Percentiles rank a stretch among this genome's conserved stretches.
Evolutionary conservation across 2,113 vertebrate genomes (phyloP).

Genomic region (Tupaia chinensis): DNA sequence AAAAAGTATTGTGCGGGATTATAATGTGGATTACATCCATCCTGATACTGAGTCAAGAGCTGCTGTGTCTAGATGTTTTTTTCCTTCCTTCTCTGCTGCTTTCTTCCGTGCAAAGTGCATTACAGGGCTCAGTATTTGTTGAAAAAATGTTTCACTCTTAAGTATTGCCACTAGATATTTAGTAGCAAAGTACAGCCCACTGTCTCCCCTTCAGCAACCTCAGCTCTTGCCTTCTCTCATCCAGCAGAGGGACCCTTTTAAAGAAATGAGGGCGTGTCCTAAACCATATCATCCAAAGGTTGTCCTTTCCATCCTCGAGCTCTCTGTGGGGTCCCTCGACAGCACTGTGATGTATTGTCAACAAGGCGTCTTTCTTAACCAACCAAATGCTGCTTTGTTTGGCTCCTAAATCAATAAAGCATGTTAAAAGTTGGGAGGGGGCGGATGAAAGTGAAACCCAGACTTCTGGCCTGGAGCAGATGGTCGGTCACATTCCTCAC

Average conservation of each 20-base stretch:
- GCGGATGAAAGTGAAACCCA: not conserved
- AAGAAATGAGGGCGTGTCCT: too few relatives aligned
- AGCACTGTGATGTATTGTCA: too few relatives aligned
- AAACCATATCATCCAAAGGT: too few relatives aligned
- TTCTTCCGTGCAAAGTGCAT: not conserved
- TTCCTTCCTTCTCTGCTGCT: not conserved
- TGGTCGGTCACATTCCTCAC: accelerated
- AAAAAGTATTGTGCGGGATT: too few relatives aligned
- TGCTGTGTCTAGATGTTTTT: accelerated
- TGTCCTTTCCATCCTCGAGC: too few relatives aligned
- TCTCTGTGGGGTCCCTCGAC: too few relatives aligned
- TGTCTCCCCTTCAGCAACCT: not conserved
- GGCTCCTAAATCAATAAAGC: too few relatives aligned
- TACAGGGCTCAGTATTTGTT: not conserved
- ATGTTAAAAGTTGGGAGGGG: too few relatives aligned
- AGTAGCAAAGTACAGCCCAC: not conserved
- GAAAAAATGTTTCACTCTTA: not conserved
- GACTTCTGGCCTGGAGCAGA: not conserved
- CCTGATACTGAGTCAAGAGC: too few relatives aligned
- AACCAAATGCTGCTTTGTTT: too few relatives aligned
- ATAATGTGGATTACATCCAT: accelerated
- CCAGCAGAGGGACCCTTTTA: too few relatives aligned
- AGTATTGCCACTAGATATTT: not conserved
- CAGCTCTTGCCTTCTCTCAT: not conserved
- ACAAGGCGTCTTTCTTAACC: too few relatives aligned